Conservation (phyloP, 2,113 vertebrate species). For the Heloderma charlesbogerti region DNA sequence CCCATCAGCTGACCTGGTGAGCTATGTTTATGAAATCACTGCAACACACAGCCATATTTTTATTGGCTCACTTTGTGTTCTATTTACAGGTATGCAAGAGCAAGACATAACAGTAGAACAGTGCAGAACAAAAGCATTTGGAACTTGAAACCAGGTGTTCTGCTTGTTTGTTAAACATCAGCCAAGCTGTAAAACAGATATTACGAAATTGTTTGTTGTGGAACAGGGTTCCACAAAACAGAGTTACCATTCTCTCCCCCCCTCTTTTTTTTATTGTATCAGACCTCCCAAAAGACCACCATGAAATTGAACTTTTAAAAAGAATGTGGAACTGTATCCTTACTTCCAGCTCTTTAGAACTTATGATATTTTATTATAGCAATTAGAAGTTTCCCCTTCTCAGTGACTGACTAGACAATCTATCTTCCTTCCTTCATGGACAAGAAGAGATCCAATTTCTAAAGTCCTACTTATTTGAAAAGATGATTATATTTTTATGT, state of each 20-base stretch:
- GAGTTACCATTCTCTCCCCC: conserved; percentile 11
- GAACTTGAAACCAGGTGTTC: conserved; percentile 32
- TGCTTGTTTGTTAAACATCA: conserved; percentile 21
- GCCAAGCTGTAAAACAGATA: conserved; percentile 38
- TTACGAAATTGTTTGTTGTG: conserved; percentile 41
- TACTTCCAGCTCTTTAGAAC: background rate
- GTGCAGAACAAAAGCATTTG: conserved; percentile 5
- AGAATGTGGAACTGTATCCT: background rate
- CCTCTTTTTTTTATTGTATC: conserved; percentile 17
- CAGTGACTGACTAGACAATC: background rate
- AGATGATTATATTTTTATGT: background rate
- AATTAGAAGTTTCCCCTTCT: background rate
- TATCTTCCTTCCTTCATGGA: background rate
- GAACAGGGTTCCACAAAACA: conserved; percentile 25
- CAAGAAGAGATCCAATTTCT: background rate
- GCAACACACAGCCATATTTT: conserved; percentile 28
- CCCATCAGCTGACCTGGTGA: background rate
- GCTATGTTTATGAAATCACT: conserved; percentile 51
- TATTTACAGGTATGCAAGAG: background rate
- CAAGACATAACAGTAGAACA: background rate
- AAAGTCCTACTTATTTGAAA: conserved; percentile 20
- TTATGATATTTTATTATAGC: background rate
- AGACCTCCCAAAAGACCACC: background rate
- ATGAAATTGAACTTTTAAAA: conserved; percentile 3
- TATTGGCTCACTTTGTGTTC: conserved; percentile 50